A percentile compares a stretch with the other conserved stretches of the same genome.
Conservation (phyloP, 2,888 invertebrate genomes). For the Ormyrus labotus region DNA sequence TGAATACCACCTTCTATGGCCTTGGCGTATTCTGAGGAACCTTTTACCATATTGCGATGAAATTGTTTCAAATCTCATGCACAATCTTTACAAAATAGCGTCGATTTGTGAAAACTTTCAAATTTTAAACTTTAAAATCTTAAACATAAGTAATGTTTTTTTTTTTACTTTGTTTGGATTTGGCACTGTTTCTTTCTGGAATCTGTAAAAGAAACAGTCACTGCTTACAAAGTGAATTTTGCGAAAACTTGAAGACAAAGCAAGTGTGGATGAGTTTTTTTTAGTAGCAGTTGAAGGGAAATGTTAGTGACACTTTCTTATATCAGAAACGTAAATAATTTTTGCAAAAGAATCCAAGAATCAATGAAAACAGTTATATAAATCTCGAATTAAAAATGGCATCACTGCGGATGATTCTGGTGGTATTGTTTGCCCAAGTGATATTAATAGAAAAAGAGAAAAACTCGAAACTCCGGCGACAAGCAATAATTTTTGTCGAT, state of each 20-base stretch:
- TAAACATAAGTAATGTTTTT: constrained; percentile 1
- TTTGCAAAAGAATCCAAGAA: too few species aligned
- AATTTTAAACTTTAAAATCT: constrained; percentile 3
- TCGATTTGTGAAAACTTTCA: background rate
- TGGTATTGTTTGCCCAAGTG: too few species aligned
- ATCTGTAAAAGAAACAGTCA: constrained; percentile 38
- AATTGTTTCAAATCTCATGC: constrained; percentile 5
- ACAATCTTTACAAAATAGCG: constrained; percentile 3
- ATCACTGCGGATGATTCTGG: too few species aligned
- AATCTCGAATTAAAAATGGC: too few species aligned
- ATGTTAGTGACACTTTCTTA: too few species aligned
- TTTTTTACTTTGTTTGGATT: constrained; percentile 19
- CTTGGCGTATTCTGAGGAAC: constrained; percentile 68
- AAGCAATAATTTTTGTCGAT: too few species aligned
- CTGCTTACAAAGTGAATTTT: background rate
- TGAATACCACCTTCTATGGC: constrained; percentile 69
- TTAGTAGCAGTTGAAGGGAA: background rate
- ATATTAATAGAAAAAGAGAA: too few species aligned
- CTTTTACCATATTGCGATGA: constrained; percentile 63
- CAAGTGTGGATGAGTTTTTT: background rate
- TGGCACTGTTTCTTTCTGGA: constrained; percentile 9
- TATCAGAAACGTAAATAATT: too few species aligned
- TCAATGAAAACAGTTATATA: too few species aligned
- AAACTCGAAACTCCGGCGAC: too few species aligned
- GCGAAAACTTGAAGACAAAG: background rate